Evolutionary conservation across 2,113 vertebrate genomes (phyloP).

Genomic region (Eublepharis macularius): DNA sequence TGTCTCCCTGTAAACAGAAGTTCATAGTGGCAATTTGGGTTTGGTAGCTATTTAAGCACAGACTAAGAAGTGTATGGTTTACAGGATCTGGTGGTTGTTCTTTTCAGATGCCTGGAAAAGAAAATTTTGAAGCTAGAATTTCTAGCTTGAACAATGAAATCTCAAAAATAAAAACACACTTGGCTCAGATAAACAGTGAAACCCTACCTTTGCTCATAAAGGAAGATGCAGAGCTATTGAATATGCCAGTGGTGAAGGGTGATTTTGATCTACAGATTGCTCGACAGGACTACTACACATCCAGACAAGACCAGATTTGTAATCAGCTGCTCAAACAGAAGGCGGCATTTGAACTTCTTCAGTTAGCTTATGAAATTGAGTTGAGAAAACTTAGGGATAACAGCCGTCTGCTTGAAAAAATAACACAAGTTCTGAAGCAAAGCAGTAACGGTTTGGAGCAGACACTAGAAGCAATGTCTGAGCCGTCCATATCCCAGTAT

Average conservation of each 20-base stretch:
- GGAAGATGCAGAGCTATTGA: conserved; percentile 80
- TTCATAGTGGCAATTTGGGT: background rate
- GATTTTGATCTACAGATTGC: conserved; percentile 84
- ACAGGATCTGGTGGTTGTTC: conserved; percentile 13
- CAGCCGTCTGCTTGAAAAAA: conserved; percentile 70
- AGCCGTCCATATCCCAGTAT: conserved; percentile 68
- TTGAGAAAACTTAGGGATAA: conserved; percentile 74
- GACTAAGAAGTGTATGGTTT: background rate
- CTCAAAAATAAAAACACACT: conserved; percentile 76
- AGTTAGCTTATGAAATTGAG: conserved; percentile 84
- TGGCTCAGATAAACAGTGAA: conserved; percentile 76
- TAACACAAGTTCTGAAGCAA: conserved; percentile 72
- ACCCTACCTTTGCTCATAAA: conserved; percentile 78
- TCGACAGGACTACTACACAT: conserved; percentile 78
- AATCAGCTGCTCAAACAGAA: conserved; percentile 87
- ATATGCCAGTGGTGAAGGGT: conserved; percentile 81
- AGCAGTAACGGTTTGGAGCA: conserved; percentile 59
- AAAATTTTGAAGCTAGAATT: conserved; percentile 72
- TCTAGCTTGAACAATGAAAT: conserved; percentile 77
- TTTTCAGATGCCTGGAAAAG: conserved; percentile 66
- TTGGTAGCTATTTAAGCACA: background rate
- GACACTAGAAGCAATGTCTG: conserved; percentile 73
- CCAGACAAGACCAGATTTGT: conserved; percentile 82
- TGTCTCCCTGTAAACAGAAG: background rate
- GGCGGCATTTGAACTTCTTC: conserved; percentile 87